Conservation (phyloP, 2,113 vertebrate genomes). For the Dipodomys merriami region DNA sequence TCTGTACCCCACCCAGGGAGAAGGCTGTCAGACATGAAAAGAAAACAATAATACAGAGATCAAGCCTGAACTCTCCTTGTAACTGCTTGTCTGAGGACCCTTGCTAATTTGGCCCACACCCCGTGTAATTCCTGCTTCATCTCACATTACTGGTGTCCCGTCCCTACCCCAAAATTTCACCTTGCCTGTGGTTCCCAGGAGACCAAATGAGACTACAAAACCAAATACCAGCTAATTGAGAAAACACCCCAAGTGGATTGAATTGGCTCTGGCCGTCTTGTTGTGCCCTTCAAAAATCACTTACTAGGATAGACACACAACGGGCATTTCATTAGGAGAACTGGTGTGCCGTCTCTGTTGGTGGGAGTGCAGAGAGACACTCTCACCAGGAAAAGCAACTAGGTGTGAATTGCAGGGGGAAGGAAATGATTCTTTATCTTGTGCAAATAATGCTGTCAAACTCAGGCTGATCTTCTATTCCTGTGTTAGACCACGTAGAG, state of each 20-base stretch:
- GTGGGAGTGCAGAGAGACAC: not conserved
- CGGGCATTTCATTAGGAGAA: not conserved
- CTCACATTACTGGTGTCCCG: not conserved
- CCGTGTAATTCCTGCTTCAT: conserved; percentile 6
- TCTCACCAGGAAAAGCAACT: not conserved
- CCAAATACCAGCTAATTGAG: not conserved
- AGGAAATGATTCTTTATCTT: not conserved
- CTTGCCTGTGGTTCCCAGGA: not conserved
- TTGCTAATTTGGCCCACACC: not conserved
- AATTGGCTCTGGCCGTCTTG: not conserved
- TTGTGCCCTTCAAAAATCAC: not conserved
- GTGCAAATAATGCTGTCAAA: not conserved
- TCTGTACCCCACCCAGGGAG: conserved; percentile 33
- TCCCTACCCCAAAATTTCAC: not conserved
- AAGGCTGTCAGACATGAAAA: conserved; percentile 42
- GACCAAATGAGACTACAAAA: not conserved
- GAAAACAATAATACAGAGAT: conserved; percentile 9
- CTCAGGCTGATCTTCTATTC: not conserved
- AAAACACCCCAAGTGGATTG: not conserved
- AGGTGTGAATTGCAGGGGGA: not conserved
- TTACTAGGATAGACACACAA: too few species aligned
- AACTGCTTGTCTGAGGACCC: not conserved
- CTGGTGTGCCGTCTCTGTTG: not conserved
- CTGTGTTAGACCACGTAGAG: not conserved
- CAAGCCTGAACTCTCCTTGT: not conserved